Base-by-base conservation (phyloP, 2,888 invertebrate genomes). In the Siphlonurus alternatus region DNA sequence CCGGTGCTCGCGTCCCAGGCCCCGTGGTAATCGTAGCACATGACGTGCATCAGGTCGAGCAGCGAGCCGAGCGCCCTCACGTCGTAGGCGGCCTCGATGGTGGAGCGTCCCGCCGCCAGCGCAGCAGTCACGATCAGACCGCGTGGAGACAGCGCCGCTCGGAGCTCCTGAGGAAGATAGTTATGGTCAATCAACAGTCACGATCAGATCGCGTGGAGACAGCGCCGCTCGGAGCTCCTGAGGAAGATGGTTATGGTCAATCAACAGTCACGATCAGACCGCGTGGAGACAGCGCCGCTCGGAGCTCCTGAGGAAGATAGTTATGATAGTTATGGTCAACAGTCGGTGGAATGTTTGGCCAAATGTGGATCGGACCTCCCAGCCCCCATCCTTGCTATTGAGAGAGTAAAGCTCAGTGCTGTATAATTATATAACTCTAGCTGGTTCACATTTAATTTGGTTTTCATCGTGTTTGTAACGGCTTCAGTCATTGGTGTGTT, bases 1-100 rank as follows among this genome's bases (percentile, higher is more conserved):
- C 88, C 87, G 0, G 89, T 83, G 65, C 77, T 78, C 0, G 78
- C 78, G 69, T 92, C 88, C 91, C 91, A 92, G 3, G 86, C 81
- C 0, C 92, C 92, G 69, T 91, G 90, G 74, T 91, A 93, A 74
- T 93, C 93, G 73, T 93, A 93, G 66, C 88, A 87, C 92, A 92
- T 93, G 73, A 92, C 82, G 70, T 92, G 89, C 53, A 92, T 80
- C 64, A 85, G 82, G 66, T 76, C 74, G 22, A 76, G 69, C 60
- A 74, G 68, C 67, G 70, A 67, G 24, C 73, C 71, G 18, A 93
- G 77, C 67, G 83, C 81, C 3, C 82, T 78, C 18, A 93, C 79
- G 73, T 92, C 86, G 71, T 93, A 93, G 0, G 87, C 88, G 1
- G 80, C 75, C 66, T 89, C 86, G 71, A 91, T 88, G 0, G 86